Percentiles rank a stretch among this genome's conserved stretches.
phyloP scores from a whole-genome alignment of 2,113 vertebrate species.

The Seriola rivoliana region DNA sequence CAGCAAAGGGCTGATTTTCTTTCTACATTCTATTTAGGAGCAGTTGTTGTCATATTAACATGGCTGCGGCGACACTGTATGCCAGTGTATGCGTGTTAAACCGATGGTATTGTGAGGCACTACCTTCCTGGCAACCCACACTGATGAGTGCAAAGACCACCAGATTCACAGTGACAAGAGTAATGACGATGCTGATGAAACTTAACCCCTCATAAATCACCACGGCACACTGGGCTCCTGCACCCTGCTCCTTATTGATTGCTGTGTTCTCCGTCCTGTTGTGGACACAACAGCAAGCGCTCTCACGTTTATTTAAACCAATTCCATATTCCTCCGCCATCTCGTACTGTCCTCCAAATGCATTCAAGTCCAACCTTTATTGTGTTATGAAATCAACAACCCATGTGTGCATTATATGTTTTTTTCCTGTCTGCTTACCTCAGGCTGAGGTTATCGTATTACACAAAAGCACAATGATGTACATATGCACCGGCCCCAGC shows the following conservation, averaged over 20 bases:
- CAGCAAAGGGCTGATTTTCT: neutral
- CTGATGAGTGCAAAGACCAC: constrained; percentile 12
- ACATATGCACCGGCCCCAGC: constrained; percentile 3
- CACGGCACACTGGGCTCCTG: neutral
- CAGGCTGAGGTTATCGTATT: constrained; percentile 51
- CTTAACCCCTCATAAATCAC: constrained; percentile 52
- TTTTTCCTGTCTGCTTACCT: constrained; percentile 1
- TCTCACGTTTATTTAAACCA: neutral
- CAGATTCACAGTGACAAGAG: constrained; percentile 10
- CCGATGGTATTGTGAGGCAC: neutral
- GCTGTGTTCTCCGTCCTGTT: neutral
- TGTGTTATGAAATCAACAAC: constrained; percentile 44
- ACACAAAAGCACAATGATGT: constrained; percentile 54
- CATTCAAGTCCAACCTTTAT: constrained; percentile 20
- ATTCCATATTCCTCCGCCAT: neutral
- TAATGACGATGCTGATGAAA: constrained; percentile 37
- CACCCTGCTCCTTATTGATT: constrained; percentile 39
- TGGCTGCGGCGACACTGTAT: neutral
- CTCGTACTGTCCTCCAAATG: constrained; percentile 1
- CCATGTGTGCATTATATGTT: constrained; percentile 4
- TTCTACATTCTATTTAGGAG: neutral
- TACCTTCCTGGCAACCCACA: constrained; percentile 5
- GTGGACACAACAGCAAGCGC: neutral
- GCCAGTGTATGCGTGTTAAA: neutral
- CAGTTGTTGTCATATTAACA: neutral